A percentile compares a stretch with the other conserved stretches of the same genome.
Conservation (phyloP, 2,797 vertebrate species). For the Semaprochilodus insignis region DNA sequence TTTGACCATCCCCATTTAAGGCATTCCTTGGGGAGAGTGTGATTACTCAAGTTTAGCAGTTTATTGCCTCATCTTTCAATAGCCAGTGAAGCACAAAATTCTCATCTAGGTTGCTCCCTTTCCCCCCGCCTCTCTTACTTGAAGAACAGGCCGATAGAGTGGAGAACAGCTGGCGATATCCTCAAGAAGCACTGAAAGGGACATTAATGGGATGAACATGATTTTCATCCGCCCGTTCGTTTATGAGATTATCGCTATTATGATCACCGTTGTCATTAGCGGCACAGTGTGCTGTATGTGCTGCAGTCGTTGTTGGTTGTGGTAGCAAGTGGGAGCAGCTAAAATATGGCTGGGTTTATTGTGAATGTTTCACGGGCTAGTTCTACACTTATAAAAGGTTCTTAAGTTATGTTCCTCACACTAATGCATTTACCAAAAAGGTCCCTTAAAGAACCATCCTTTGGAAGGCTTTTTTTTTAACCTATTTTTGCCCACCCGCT, state of each 20-base stretch:
- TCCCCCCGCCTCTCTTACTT: conserved; percentile 72
- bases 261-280: conserved; percentile 69
- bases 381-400: not conserved
- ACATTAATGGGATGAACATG: conserved; percentile 52
- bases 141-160: conserved; percentile 95
- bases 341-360: not conserved
- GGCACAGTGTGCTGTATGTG: conserved; percentile 40
- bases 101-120: conserved; percentile 95
- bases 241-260: not conserved
- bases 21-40: conserved; percentile 95
- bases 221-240: not conserved
- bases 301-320: not conserved
- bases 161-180: conserved; percentile 87
- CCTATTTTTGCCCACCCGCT: too few species aligned
- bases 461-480: too few species aligned
- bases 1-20: conserved; percentile 96
- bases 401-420: not conserved
- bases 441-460: too few species aligned
- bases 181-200: conserved; percentile 82
- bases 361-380: not conserved
- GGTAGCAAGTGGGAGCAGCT: not conserved
- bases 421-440: too few species aligned
- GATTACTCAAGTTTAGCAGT: conserved; percentile 99
- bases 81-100: conserved; percentile 99
- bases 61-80: conserved; percentile 99